Evolutionary conservation across 30 jellyfish, hydroid and myxozoan species (phyloP).

Genomic region (Phacellophora camtschatica): DNA sequence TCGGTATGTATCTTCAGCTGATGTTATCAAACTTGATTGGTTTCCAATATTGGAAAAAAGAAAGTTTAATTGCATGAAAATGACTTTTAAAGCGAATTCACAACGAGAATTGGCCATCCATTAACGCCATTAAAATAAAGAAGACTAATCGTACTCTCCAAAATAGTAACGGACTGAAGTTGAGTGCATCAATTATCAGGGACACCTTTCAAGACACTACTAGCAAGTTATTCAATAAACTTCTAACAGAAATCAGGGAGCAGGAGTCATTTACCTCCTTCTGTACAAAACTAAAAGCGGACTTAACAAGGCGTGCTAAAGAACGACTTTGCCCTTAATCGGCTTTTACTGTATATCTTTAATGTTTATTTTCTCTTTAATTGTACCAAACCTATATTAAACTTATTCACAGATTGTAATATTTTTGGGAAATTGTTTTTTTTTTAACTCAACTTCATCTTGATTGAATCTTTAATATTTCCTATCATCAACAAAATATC

Average conservation of each 20-base stretch:
- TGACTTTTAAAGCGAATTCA: conserved; percentile 6
- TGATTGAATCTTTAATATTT: no score
- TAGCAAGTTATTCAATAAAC: background rate
- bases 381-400: no score
- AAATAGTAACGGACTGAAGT: background rate
- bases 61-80: background rate
- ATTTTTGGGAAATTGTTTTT: no score
- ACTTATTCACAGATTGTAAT: no score
- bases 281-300: conserved; percentile 27
- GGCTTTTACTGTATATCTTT: background rate
- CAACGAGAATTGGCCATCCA: background rate
- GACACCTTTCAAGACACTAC: conserved; percentile 25
- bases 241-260: background rate
- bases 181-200: conserved; percentile 12
- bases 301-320: background rate
- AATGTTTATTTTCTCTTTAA: background rate
- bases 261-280: conserved; percentile 10
- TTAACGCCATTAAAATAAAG: background rate
- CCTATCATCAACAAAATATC: no score
- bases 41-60: background rate
- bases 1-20: background rate
- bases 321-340: background rate
- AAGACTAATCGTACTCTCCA: conserved; percentile 15
- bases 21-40: conserved; percentile 5
- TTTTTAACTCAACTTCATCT: no score